Percentiles rank a stretch among this genome's conserved stretches.
These are phyloP conservation scores for Nannoperca australis DNA, from an alignment of 2,797 vertebrate genomes.

Conservation along the genomic window DNA sequence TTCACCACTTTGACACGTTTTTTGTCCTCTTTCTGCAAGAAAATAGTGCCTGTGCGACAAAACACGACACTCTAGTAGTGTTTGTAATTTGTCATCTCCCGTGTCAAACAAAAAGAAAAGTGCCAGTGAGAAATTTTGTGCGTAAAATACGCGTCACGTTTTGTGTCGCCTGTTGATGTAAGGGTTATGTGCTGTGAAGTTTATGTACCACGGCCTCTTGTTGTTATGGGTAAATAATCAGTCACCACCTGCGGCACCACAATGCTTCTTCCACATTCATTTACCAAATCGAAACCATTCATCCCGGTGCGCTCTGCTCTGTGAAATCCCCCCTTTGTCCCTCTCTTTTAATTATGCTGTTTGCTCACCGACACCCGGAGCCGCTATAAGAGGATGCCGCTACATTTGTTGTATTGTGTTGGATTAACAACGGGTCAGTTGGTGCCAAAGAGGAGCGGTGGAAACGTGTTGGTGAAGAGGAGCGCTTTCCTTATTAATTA, in stretches of 20 bases:
- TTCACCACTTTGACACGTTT: background rate
- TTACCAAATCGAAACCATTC: slow-evolving; percentile 30
- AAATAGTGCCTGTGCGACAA: background rate
- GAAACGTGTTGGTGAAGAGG: slow-evolving; percentile 64
- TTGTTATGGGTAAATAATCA: slow-evolving; percentile 62
- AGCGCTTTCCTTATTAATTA: slow-evolving; percentile 65
- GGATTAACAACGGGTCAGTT: slow-evolving; percentile 83
- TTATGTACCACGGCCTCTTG: background rate
- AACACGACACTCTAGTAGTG: background rate
- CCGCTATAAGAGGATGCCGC: slow-evolving; percentile 74
- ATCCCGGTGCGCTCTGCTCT: slow-evolving; percentile 27
- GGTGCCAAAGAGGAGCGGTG: slow-evolving; percentile 71
- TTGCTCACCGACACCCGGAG: slow-evolving; percentile 78
- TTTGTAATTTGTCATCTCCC: background rate
- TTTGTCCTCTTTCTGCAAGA: no score
- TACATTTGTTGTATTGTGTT: slow-evolving; percentile 79
- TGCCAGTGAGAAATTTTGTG: background rate
- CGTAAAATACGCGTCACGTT: slow-evolving; percentile 36
- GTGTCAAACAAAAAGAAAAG: background rate
- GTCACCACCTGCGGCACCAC: slow-evolving; percentile 63
- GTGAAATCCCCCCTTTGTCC: slow-evolving; percentile 74
- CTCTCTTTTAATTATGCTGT: slow-evolving; percentile 77
- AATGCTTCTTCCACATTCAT: slow-evolving; percentile 52
- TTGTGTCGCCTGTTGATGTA: slow-evolving; percentile 21
- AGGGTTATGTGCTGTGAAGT: background rate